Evolutionary conservation across 1,140 invertebrate genomes (phyloP).

Genomic region (Heterodera schachtii): DNA sequence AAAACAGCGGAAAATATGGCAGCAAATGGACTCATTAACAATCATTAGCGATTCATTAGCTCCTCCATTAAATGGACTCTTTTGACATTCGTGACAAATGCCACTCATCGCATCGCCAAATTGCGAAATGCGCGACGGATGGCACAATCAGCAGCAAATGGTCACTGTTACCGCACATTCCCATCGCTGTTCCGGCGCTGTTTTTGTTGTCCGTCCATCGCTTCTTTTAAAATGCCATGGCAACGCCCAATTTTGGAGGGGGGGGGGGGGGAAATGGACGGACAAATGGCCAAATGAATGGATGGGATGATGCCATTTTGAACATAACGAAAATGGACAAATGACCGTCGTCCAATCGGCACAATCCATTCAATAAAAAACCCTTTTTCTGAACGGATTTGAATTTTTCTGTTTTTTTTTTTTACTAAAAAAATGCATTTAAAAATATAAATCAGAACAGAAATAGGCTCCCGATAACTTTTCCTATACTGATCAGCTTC

Average conservation of each 20-base stretch:
- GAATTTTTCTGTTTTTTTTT: no score
- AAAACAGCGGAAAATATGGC: no score
- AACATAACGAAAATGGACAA: not conserved
- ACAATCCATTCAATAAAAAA: no score
- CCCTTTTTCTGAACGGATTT: no score
- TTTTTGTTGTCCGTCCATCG: no score
- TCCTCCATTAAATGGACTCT: not conserved
- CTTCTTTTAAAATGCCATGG: not conserved
- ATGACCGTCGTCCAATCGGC: not conserved
- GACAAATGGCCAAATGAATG: not conserved
- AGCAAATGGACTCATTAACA: no score
- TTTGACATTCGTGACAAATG: conserved; percentile 1
- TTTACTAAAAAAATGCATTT: no score
- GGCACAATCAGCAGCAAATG: no score
- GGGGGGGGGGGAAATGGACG: no score
- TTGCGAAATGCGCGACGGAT: not conserved
- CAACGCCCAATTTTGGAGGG: not conserved
- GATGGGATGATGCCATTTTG: not conserved
- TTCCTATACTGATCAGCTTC: no score
- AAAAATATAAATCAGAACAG: no score
- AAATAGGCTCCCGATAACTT: no score
- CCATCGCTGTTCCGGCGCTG: not conserved
- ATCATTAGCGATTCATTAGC: not conserved
- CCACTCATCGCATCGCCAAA: not conserved
- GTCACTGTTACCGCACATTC: not conserved